Base-by-base conservation (phyloP, 53 echinoderm and acorn worm genomes). In the Echinarachnius parma region DNA sequence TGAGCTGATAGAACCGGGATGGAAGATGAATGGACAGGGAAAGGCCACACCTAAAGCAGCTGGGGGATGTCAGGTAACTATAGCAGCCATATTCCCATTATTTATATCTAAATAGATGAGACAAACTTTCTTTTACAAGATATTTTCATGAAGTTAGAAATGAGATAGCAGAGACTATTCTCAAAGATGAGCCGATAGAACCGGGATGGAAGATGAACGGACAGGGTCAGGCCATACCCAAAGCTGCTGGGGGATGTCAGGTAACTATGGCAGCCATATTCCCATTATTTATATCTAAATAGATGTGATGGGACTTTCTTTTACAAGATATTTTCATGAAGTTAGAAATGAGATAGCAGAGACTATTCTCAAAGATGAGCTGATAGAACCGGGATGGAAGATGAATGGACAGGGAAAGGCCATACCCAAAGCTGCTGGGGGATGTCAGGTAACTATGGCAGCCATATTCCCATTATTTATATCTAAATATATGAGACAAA, bases 41-140 rank as follows among this genome's bases (percentile, higher is more conserved):
- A 58, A 61, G 32, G 77, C 86, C 30, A 59, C 75, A 20, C 88
- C 80, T 9, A 42, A 77, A 19, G 72, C 81, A 39, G 82, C 84
- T 13, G 92, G 81, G n/a, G 92, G 92, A 5, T 92, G 92, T 64
- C 84, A 80, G 53, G 92, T 92, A 78, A 78, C 82, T n/a, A n/a
- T n/a, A n/a, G n/a, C n/a, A n/a, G n/a, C n/a, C n/a, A n/a, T n/a
- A n/a, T n/a, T n/a, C n/a, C n/a, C n/a, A n/a, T n/a, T n/a, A n/a
- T n/a, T n/a, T n/a, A n/a, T n/a, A n/a, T n/a, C n/a, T n/a, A n/a
- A n/a, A n/a, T n/a, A n/a, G n/a, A n/a, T n/a, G n/a, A n/a, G n/a
- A n/a, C n/a, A n/a, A n/a, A n/a, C n/a, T n/a, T n/a, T n/a, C n/a
- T n/a, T n/a, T n/a, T n/a, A n/a, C n/a, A n/a, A n/a, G n/a, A n/a